Base-by-base conservation (phyloP, 2,797 vertebrate species). In the Tokudaia muenninki region DNA sequence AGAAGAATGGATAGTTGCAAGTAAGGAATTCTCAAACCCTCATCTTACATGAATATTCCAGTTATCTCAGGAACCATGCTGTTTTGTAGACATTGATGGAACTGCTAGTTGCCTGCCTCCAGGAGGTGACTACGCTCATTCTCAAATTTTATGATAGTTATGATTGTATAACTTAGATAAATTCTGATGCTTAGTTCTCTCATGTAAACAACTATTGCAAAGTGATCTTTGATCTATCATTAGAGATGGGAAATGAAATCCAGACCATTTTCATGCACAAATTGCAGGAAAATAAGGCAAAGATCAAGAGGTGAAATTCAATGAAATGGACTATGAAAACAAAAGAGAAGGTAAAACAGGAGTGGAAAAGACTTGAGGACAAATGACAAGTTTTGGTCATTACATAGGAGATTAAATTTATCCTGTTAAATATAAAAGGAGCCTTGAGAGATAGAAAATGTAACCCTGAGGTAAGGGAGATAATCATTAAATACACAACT, bases 321-420 rank as follows among this genome's bases (percentile, higher is more conserved):
- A 47, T 59, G 50, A 92, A 92, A 82, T 65, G 6, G 14, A 29
- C 22, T 87, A 10, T 81, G 37, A 61, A 87, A 87, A 70, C 6
- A 37, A 83, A 65, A 92, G 26, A 7, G 11, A 34, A 90, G 16
- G 1, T 82, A 29, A n/a, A 90, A 19, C 5, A 41, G 3, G 70
- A 19, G n/a, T 81, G 72, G 44, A 84, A 47, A 63, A 92, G 37
- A 86, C 1, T n/a, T 63, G 1, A 47, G 44, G 16, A 61, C 21
- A 75, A 83, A 65, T 31, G 63, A 91, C 22, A 16, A 7, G 29
- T 59, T 93, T 94, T 80, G 74, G 29, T 92, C 34, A 65, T 80
- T 93, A 91, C 59, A 41, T 70, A 80, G 86, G 47, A 81, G 41
- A 37, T 79, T 55, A 50, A 87, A 67, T 87, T 80, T 88, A 81